A percentile compares a stretch with the other conserved stretches of the same genome.
phyloP scores from a whole-genome alignment of 2,113 vertebrate genomes.

The Pedetes capensis region DNA sequence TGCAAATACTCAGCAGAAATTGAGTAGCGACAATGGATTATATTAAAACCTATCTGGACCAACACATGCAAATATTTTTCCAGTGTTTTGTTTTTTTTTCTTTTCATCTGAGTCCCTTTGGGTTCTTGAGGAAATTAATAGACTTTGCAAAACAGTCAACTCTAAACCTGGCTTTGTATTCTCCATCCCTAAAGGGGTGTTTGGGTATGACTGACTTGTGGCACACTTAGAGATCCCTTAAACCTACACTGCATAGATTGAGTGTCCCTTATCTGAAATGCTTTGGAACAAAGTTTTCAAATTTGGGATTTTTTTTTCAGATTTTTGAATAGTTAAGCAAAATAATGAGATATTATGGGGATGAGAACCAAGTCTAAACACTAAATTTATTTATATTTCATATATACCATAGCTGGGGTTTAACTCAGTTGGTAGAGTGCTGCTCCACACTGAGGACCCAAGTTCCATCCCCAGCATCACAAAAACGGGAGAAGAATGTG shows the following conservation, averaged over 20 bases:
- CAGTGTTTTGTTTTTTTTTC: accelerated
- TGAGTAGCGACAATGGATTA: background rate
- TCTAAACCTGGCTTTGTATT: background rate
- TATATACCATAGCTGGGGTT: background rate
- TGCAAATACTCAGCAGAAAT: background rate
- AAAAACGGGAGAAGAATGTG: no score
- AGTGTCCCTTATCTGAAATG: background rate
- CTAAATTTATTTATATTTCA: background rate
- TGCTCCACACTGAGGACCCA: no score
- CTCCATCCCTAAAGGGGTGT: background rate
- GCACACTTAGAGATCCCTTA: background rate
- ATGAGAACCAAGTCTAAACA: background rate
- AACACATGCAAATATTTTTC: background rate
- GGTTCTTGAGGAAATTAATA: background rate
- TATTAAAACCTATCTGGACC: background rate
- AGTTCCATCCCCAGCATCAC: no score
- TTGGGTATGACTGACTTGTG: background rate
- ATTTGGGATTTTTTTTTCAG: background rate
- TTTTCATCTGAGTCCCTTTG: background rate
- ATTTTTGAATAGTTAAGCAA: background rate
- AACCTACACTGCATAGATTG: background rate
- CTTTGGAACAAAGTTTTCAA: no score
- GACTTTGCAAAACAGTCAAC: background rate
- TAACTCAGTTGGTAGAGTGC: no score
- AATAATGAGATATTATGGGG: background rate